These are phyloP conservation scores for Ecliptopera silaceata DNA, from an alignment of 2,888 invertebrate species.

Conservation along the genomic window DNA sequence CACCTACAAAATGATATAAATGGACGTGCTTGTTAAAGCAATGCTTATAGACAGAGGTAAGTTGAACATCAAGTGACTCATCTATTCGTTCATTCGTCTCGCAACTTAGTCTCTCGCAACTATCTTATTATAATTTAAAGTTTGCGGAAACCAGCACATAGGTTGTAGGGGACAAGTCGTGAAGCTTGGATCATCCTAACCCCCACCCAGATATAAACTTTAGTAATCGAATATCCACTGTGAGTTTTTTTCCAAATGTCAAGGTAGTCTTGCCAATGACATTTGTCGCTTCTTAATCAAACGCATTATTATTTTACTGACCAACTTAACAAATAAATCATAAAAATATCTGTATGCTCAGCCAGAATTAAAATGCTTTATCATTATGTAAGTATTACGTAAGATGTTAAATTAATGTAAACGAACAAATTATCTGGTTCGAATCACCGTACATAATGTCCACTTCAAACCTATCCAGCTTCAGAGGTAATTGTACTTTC, in stretches of 20 bases:
- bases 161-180: conserved; percentile 12
- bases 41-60: too few species aligned
- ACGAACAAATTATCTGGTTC: conserved; percentile 15
- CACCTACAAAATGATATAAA: too few species aligned
- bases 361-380: neutral
- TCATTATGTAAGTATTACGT: neutral
- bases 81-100: too few species aligned
- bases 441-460: conserved; percentile 31
- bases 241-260: neutral
- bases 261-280: neutral
- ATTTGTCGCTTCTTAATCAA: neutral
- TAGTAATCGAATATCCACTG: neutral
- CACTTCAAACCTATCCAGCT: conserved; percentile 30
- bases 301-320: neutral
- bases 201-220: neutral
- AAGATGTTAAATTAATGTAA: conserved; percentile 3
- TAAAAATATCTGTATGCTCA: neutral
- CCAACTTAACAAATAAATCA: neutral
- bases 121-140: conserved; percentile 5
- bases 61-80: too few species aligned
- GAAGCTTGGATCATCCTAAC: conserved; percentile 5
- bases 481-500: conserved; percentile 32
- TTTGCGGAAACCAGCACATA: conserved; percentile 6
- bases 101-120: neutral
- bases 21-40: too few species aligned